Evolutionary conservation across 2,888 invertebrate genomes (phyloP).

Genomic region (Pachydiplax longipennis): DNA sequence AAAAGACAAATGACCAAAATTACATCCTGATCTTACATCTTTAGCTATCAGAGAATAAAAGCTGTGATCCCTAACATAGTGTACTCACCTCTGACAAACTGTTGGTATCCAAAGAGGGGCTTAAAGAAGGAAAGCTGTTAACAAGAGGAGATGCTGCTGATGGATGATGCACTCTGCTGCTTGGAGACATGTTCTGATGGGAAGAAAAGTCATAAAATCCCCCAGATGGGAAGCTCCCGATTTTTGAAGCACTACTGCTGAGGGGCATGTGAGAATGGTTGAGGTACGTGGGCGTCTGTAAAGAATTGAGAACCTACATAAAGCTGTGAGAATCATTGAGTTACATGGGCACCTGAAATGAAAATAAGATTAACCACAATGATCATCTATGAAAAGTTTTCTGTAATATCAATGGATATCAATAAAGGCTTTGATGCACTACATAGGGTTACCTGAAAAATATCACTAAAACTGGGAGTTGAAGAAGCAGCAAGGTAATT

Average conservation of each 20-base stretch:
- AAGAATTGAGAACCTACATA: constrained; percentile 47
- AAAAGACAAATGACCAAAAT: too few species aligned
- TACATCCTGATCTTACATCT: too few species aligned
- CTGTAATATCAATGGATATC: too few species aligned
- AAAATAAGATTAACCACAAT: too few species aligned
- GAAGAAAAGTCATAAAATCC: constrained; percentile 68
- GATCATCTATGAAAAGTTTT: too few species aligned
- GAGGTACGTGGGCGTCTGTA: constrained; percentile 60
- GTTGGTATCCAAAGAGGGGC: constrained; percentile 55
- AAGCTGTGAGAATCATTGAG: background rate
- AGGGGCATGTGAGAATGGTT: constrained; percentile 66
- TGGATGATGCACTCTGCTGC: constrained; percentile 45
- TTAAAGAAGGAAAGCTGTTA: constrained; percentile 60
- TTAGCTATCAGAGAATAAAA: too few species aligned
- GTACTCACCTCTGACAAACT: constrained; percentile 27
- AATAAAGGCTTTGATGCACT: too few species aligned
- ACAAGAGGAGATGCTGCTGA: constrained; percentile 62
- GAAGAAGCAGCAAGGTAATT: too few species aligned
- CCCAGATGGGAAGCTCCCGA: constrained; percentile 59
- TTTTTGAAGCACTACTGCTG: constrained; percentile 70
- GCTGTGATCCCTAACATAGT: background rate
- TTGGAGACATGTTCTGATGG: constrained; percentile 50
- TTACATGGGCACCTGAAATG: too few species aligned
- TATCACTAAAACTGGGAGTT: too few species aligned
- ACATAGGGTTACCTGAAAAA: too few species aligned